These are phyloP conservation scores for Sinocyclocheilus maitianheensis DNA, from an alignment of 2,113 vertebrate genomes.

Conservation along the genomic window DNA sequence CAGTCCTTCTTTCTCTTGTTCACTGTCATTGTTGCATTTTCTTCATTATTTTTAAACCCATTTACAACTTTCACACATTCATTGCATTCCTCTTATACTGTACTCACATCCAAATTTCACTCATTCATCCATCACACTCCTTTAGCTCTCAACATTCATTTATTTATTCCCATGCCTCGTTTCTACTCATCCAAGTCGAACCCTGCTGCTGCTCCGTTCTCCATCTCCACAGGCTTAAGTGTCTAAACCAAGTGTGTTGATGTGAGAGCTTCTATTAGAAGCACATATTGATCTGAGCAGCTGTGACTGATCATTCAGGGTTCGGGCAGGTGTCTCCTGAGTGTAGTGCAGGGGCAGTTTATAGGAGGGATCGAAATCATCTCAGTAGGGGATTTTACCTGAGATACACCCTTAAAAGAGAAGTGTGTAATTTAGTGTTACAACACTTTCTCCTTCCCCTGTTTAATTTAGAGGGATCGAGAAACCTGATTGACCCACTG, in stretches of 20 bases:
- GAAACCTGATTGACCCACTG: background rate
- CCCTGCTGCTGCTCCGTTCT: background rate
- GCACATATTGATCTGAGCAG: slow-evolving; percentile 14
- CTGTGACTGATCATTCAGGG: slow-evolving; percentile 16
- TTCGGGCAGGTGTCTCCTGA: background rate
- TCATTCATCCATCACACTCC: too few species aligned
- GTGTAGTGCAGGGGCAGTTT: background rate
- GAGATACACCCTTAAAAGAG: background rate
- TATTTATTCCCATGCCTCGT: background rate
- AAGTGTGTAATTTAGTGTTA: background rate
- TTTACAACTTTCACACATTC: background rate
- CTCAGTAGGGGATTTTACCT: background rate
- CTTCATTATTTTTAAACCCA: background rate
- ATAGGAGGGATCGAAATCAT: slow-evolving; percentile 3
- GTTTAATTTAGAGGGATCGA: background rate
- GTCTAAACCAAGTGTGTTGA: slow-evolving; percentile 13
- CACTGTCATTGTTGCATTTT: background rate
- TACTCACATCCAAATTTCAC: background rate
- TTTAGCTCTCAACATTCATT: background rate
- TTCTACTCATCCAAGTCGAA: background rate
- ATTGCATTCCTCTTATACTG: background rate
- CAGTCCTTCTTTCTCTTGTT: background rate
- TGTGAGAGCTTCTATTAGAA: slow-evolving; percentile 16
- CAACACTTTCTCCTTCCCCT: background rate
- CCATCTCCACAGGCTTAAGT: background rate